Evolutionary conservation across 1,140 invertebrate genomes (phyloP), one percentile per base, ranked within the genome.

Genomic region (Listronotus bonariensis): DNA sequence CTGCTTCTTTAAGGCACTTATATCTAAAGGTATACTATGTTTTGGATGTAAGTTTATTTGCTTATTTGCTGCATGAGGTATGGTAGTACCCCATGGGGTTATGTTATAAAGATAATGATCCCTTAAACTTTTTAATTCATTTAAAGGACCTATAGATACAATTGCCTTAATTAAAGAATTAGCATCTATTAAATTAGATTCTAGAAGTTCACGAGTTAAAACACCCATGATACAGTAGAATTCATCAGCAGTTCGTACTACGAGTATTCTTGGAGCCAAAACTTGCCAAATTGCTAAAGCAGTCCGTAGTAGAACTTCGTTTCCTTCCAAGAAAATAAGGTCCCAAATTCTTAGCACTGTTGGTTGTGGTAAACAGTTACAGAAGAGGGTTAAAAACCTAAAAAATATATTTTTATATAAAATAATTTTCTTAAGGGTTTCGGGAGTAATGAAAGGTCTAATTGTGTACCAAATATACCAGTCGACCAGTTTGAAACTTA

Each of bases 141-240:
- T 88, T 66, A 95, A 89, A 0, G 91, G 87, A 14, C 92, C 93
- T 73, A 96, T 88, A 9, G 86, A 84, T 14, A 95, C 93, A 38
- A 97, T 90, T 3, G 87, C 87, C 83, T 95, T 94, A 36, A 98
- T 88, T 1, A 96, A 81, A 45, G 88, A 84, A 79, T 95, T 95
- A 1, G 91, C 88, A 75, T 93, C 90, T 51, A 92, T 89, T 0
- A 92, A 83, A 40, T 88, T 87, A 20, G 88, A 89, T 74, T 95
- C 91, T 10, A 97, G 82, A 80, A 96, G 89, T 74, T 97, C 94
- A 60, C 93, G 85, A 0, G 94, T 95, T 11, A 97, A 84, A 59
- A 92, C 84, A 2, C 94, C 95, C 96, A 98, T 98, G 67, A 96
- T 92, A 51, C 92, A 93, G 81, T 98, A 98, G 80, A 97, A 98